Percentiles rank a stretch among this genome's conserved stretches.
Evolutionary conservation across 2,888 invertebrate genomes (phyloP).

Genomic region (Zygothrica quintamaculata): DNA sequence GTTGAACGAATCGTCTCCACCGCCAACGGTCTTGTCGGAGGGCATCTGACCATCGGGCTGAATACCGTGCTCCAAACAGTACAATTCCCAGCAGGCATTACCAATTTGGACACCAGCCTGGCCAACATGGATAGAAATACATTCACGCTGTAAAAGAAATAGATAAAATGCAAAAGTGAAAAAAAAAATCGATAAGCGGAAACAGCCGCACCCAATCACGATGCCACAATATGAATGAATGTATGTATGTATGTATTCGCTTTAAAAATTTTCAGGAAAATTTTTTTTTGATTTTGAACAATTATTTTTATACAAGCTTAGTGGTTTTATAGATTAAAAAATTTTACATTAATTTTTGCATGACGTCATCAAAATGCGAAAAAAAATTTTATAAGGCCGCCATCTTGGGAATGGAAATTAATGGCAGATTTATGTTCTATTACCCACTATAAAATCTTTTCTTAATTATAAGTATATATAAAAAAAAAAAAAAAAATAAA

Average conservation of each 20-base stretch:
- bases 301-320: neutral
- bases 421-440: no score
- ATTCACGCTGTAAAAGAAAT: constrained; percentile 88
- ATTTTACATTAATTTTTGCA: neutral
- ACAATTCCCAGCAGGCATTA: constrained; percentile 95
- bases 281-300: no score
- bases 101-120: constrained; percentile 95
- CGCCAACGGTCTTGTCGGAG: constrained; percentile 95
- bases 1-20: constrained; percentile 97
- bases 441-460: no score
- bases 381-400: constrained; percentile 38
- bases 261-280: no score
- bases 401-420: constrained; percentile 46
- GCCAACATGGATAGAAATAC: constrained; percentile 91
- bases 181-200: constrained; percentile 60
- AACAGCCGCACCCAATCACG: constrained; percentile 59
- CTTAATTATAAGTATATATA: neutral
- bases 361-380: constrained; percentile 62
- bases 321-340: no score
- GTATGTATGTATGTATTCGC: no score
- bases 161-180: constrained; percentile 3
- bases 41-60: constrained; percentile 97
- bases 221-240: constrained; percentile 6
- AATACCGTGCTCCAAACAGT: constrained; percentile 95
- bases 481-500: neutral